Percentiles rank a stretch among this genome's conserved stretches.
Conservation (phyloP, 2,113 vertebrate genomes). For the Isurus oxyrinchus region DNA sequence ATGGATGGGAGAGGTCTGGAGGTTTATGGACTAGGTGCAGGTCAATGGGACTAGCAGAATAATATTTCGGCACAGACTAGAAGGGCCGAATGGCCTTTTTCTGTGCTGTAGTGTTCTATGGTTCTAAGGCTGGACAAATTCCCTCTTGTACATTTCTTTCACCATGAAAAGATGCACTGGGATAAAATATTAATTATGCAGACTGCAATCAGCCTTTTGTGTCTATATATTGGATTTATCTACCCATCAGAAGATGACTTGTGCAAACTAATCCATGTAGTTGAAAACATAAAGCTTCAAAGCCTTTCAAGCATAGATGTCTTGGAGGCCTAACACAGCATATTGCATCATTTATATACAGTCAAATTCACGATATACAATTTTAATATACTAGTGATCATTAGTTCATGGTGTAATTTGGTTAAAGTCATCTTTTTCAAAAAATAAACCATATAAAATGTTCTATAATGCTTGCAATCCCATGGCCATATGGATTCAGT, state of each 20-base stretch:
- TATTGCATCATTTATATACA: conserved; percentile 5
- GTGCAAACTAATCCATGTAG: not conserved
- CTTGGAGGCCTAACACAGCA: not conserved
- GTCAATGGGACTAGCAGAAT: too few relatives aligned
- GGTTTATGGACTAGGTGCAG: too few relatives aligned
- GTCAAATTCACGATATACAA: not conserved
- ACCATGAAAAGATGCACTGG: not conserved
- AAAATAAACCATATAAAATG: not conserved
- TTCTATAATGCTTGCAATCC: not conserved
- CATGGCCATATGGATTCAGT: not conserved
- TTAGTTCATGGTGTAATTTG: not conserved
- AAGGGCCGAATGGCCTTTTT: too few relatives aligned
- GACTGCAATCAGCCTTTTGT: not conserved
- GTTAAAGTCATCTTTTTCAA: not conserved
- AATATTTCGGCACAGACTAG: too few relatives aligned
- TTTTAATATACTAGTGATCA: not conserved
- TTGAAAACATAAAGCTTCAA: not conserved
- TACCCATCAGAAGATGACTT: not conserved
- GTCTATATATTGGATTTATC: conserved; percentile 5
- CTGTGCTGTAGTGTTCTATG: too few relatives aligned
- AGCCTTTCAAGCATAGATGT: conserved; percentile 3
- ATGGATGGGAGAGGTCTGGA: too few relatives aligned
- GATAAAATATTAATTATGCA: conserved; percentile 15
- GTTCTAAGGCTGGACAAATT: not conserved
- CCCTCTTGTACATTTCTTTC: not conserved